These are phyloP conservation scores for Condylostylus longicornis DNA, from an alignment of 1,140 invertebrate genomes.

Conservation along the genomic window DNA sequence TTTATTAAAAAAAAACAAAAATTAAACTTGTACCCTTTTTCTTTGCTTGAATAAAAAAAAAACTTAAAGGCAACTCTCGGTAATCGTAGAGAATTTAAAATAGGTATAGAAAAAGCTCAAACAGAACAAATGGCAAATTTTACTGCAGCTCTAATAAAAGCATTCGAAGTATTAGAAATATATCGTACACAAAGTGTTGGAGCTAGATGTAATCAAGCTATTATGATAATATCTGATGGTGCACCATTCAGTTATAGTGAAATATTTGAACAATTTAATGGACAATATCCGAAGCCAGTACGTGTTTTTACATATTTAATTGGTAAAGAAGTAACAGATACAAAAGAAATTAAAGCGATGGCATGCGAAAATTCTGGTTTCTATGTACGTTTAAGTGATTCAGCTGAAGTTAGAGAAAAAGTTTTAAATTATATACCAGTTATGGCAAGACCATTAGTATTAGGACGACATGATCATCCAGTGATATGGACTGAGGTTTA, in stretches of 20 bases:
- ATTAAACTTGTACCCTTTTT: too few species aligned
- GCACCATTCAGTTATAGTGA: constrained; percentile 86
- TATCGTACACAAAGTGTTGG: constrained; percentile 42
- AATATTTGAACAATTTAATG: constrained; percentile 81
- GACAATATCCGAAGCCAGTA: constrained; percentile 60
- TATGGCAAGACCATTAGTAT: constrained; percentile 72
- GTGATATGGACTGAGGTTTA: constrained; percentile 86
- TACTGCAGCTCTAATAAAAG: constrained; percentile 70
- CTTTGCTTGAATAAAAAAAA: too few species aligned
- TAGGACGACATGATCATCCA: constrained; percentile 61
- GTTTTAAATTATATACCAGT: constrained; percentile 84
- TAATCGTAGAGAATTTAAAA: constrained; percentile 73
- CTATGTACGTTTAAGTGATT: constrained; percentile 82
- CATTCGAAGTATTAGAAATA: constrained; percentile 70
- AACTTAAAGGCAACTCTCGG: constrained; percentile 71
- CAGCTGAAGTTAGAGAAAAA: constrained; percentile 87
- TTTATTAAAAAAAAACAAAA: too few species aligned
- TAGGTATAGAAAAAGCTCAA: constrained; percentile 55
- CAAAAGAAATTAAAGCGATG: constrained; percentile 85
- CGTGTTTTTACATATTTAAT: constrained; percentile 96
- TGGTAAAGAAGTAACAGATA: constrained; percentile 72
- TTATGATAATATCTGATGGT: constrained; percentile 97
- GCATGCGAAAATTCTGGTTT: constrained; percentile 89
- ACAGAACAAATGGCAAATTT: constrained; percentile 91
- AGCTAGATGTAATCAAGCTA: constrained; percentile 62